Conservation (phyloP, 2,888 invertebrate genomes). For the Noctua fimbriata region DNA sequence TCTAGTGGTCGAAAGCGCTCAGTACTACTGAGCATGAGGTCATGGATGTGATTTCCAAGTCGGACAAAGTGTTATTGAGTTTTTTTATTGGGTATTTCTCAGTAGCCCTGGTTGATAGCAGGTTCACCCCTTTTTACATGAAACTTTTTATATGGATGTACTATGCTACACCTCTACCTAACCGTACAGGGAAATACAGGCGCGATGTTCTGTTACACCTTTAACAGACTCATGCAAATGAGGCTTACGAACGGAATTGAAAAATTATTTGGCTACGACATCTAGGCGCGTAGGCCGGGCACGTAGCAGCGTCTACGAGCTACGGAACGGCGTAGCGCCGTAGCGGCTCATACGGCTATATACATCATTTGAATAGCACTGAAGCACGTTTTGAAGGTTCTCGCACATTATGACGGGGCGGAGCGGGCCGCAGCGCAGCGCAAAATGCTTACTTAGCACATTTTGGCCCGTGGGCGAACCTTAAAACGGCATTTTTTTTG, state of each 20-base stretch:
- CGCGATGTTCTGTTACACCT: slow-evolving; percentile 5
- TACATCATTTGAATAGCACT: slow-evolving; percentile 22
- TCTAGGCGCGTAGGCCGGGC: slow-evolving; percentile 76
- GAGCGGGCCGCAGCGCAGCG: too few species aligned
- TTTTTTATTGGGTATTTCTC: background rate
- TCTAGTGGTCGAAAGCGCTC: background rate
- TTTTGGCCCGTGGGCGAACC: too few species aligned
- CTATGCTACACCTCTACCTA: background rate
- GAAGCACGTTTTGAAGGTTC: too few species aligned
- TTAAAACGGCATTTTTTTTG: background rate
- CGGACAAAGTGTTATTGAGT: background rate
- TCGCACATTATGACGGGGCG: too few species aligned
- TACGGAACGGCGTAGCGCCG: slow-evolving; percentile 71
- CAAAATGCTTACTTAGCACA: too few species aligned
- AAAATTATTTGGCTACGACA: slow-evolving; percentile 65
- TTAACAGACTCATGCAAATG: slow-evolving; percentile 40
- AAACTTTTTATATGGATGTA: background rate
- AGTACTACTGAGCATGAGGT: background rate
- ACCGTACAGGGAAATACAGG: too few species aligned
- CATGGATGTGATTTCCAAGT: background rate
- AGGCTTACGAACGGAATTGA: slow-evolving; percentile 63
- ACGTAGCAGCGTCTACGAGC: slow-evolving; percentile 77
- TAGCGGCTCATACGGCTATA: slow-evolving; percentile 56
- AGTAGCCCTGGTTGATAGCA: too few species aligned
- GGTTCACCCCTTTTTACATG: too few species aligned